Evolutionary conservation across 2,113 vertebrate genomes (phyloP).

Genomic region (Lipophrys pholis): DNA sequence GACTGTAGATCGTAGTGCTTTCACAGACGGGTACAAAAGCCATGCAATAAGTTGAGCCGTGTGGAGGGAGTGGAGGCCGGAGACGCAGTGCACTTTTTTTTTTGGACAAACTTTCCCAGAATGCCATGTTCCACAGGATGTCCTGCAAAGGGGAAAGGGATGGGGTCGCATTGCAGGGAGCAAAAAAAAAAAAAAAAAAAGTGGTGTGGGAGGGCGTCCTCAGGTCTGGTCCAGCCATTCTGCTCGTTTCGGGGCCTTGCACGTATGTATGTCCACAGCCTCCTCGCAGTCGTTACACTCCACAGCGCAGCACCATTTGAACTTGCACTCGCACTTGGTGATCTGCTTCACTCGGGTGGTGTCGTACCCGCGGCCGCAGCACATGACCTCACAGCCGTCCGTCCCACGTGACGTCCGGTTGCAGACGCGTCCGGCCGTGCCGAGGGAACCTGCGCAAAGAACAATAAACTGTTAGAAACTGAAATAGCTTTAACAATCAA

Average conservation of each 20-base stretch:
- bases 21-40: constrained; percentile 89
- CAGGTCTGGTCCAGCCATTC: constrained; percentile 95
- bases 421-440: constrained; percentile 94
- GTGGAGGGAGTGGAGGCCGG: constrained; percentile 57
- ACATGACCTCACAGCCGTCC: constrained; percentile 98
- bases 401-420: constrained; percentile 92
- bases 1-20: constrained; percentile 87
- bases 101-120: constrained; percentile 87
- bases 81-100: constrained; percentile 59
- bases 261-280: constrained; percentile 95
- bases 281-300: constrained; percentile 97
- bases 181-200: background rate
- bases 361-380: constrained; percentile 97
- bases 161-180: constrained; percentile 70
- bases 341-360: constrained; percentile 91
- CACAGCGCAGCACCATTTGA: constrained; percentile 96
- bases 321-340: constrained; percentile 97
- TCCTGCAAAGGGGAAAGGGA: constrained; percentile 72
- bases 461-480: constrained; percentile 1
- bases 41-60: constrained; percentile 84
- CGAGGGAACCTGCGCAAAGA: constrained; percentile 89
- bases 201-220: constrained; percentile 72
- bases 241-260: constrained; percentile 95
- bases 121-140: constrained; percentile 77
- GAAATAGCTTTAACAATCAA: too few species aligned